Base-by-base conservation (phyloP, 92 coral and sea anemone genomes). In the Nematostella vectensis region DNA sequence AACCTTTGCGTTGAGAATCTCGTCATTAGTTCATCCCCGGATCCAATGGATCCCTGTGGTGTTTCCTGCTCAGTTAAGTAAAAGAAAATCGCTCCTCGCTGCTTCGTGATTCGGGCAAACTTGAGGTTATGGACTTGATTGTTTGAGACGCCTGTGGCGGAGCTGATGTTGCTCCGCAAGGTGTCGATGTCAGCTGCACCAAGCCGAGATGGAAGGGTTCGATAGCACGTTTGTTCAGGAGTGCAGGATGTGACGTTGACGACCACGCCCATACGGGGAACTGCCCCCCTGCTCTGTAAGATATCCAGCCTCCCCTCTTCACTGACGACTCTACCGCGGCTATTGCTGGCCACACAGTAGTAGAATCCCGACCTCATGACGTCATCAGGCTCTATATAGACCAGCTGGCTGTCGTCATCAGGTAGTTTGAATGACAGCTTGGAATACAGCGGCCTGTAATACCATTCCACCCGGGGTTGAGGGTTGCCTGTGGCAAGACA, bases 401-500 rank as follows among this genome's bases (percentile, higher is more conserved):
- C 27, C 11, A 74, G 9, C 16, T 48, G 51, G 42, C 59, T 47
- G 44, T 54, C 44, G 43, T 65, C 55, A 31, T 65, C 52, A n/a
- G 43, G 48, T 19, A 74, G 18, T 6, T 47, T 40, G 4, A 47
- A 24, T 10, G 80, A 58, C 13, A 74, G 23, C 28, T 68, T 58
- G 11, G 74, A 65, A 11, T 33, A 50, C 17, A 43, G 29, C 2
- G 73, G 57, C 25, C 49, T 37, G 67, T 48, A 74, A 28, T 58
- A 54, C 80, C 80, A 74, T 48, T 22, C 53, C 11, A 65, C 31
- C 1, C 48, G 65, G 12, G 80, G 73, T 25, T 12, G 4, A 10
- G 80, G 80, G 40, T 58, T 65, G 27, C 73, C 80, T 18, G 65
- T 36, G 1, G 58, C 68, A 42, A 58, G 57, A 49, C 80, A 74